Conservation (phyloP, 1,140 invertebrate genomes). For the Tetramorium parvispinum region DNA sequence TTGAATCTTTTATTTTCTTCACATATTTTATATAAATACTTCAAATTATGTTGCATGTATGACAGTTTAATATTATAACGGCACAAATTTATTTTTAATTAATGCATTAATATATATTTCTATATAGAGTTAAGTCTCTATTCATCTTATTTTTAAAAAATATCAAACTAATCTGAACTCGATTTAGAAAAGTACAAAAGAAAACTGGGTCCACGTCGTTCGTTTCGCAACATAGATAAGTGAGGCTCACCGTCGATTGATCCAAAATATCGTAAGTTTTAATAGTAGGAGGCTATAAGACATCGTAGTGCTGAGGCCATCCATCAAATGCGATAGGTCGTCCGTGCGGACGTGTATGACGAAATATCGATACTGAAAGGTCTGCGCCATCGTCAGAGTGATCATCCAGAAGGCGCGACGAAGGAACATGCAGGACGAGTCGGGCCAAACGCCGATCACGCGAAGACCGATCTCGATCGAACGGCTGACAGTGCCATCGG, state of each 20-base stretch:
- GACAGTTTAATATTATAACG: background rate
- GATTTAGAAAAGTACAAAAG: background rate
- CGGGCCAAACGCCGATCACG: conserved; percentile 65
- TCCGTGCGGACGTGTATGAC: conserved; percentile 19
- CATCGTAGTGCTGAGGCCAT: conserved; percentile 52
- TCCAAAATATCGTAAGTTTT: conserved; percentile 46
- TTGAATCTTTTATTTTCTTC: background rate
- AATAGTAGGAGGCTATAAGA: conserved; percentile 44
- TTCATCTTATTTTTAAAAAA: background rate
- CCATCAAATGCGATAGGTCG: conserved; percentile 46
- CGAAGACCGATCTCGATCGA: conserved; percentile 57
- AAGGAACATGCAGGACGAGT: conserved; percentile 29
- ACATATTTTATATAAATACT: background rate
- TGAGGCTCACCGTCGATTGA: conserved; percentile 36
- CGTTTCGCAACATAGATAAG: background rate
- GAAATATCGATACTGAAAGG: conserved; percentile 55
- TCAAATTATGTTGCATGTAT: background rate
- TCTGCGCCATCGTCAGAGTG: conserved; percentile 34
- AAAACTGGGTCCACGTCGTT: background rate
- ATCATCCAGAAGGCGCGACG: conserved; percentile 51
- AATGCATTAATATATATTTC: background rate
- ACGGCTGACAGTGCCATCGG: conserved; percentile 3
- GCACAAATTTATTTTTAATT: background rate
- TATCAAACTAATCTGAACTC: background rate
- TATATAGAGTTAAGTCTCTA: background rate